Evolutionary conservation across 1,140 invertebrate species (phyloP).

Genomic region (Drosophila bifasciata): DNA sequence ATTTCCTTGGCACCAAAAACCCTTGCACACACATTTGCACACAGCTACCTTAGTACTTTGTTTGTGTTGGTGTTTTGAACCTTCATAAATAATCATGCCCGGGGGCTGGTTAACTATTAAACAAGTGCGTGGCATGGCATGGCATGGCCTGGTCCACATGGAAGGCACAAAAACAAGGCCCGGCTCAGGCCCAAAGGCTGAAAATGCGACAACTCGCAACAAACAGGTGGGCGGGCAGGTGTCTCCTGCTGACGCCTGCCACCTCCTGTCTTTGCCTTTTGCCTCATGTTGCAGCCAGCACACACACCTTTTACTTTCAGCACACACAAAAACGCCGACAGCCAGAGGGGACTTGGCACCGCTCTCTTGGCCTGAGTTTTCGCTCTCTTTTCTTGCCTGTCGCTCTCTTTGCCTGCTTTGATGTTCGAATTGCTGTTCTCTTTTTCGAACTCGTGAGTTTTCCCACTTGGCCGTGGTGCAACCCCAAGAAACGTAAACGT

Average conservation of each 20-base stretch:
- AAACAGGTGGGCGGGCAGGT: conserved; percentile 46
- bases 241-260: conserved; percentile 13
- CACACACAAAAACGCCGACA: conserved; percentile 33
- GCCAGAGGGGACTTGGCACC: conserved; percentile 2
- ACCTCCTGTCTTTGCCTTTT: conserved; percentile 6
- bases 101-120: conserved; percentile 33
- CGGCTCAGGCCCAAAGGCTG: conserved; percentile 32
- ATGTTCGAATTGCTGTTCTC: conserved; percentile 39
- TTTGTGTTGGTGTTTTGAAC: not conserved
- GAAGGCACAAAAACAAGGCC: conserved; percentile 12
- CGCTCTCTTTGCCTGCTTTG: not conserved
- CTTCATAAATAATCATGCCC: conserved; percentile 18
- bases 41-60: not conserved
- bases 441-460: conserved; percentile 58
- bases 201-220: conserved; percentile 14
- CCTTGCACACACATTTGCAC: conserved; percentile 17
- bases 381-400: too few relatives aligned
- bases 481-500: conserved; percentile 66
- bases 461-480: conserved; percentile 44
- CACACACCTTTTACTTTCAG: conserved; percentile 74
- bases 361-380: conserved; percentile 16
- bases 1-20: too few relatives aligned
- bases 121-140: conserved; percentile 43
- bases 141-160: conserved; percentile 16
- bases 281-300: conserved; percentile 17